These are phyloP conservation scores for Hypotaenidia okinawae DNA, from an alignment of 2,797 vertebrate species.

Conservation along the genomic window DNA sequence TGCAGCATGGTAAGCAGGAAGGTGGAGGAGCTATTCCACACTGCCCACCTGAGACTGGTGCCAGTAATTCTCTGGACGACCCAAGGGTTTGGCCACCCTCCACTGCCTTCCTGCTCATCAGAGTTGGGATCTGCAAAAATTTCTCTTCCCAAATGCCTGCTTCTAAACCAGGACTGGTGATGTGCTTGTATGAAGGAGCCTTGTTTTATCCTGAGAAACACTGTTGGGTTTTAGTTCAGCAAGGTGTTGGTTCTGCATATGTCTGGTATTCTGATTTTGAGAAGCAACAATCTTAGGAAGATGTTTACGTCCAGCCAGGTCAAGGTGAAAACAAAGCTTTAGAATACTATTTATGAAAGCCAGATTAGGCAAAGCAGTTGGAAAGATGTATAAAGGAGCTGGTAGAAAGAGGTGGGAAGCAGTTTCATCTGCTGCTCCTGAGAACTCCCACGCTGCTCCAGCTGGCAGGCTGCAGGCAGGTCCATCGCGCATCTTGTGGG, in stretches of 20 bases:
- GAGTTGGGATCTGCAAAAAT: neutral
- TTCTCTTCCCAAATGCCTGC: neutral
- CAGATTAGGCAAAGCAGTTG: neutral
- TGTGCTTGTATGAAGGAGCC: neutral
- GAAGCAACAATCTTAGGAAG: neutral
- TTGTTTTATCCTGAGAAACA: neutral
- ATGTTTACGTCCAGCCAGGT: neutral
- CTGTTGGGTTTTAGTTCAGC: neutral
- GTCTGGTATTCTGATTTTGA: neutral
- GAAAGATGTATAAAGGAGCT: neutral
- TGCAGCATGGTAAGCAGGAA: neutral
- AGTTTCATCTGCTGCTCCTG: neutral
- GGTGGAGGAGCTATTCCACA: neutral
- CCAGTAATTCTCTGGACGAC: neutral
- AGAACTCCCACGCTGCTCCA: neutral
- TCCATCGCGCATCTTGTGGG: neutral
- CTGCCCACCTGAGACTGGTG: neutral
- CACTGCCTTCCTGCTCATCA: neutral
- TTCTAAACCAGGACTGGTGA: neutral
- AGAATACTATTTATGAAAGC: neutral
- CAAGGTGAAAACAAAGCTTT: neutral
- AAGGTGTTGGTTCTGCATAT: neutral
- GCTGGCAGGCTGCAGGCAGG: neutral
- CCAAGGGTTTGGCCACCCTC: rapidly evolving
- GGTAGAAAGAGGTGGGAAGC: neutral